Evolutionary conservation across 2,888 invertebrate genomes (phyloP), one percentile per base, ranked within the genome.

Genomic region (Zygogramma bicolorata): DNA sequence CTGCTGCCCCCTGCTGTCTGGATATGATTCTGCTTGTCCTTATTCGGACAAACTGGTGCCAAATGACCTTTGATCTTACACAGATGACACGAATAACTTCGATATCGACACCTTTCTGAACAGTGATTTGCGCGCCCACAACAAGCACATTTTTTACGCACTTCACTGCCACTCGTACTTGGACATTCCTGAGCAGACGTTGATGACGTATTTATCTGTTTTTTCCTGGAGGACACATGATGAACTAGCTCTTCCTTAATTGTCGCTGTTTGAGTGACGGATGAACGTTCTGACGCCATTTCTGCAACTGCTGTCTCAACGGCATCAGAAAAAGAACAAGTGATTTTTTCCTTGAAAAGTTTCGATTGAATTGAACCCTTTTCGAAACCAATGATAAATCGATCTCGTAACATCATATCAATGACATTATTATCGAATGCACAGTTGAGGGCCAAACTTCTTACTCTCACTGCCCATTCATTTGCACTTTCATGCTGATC

Each of bases 401-500:
- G 27, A 60, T 75, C 71, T 22, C 72, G 25, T 29, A 75, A 58
- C 31, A 68, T 62, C 69, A 75, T 74, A 25, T 70, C 74, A 20
- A 74, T 57, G 38, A 57, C 46, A 5, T 1, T 31, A n/a, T 57
- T 65, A 15, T 49, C 29, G 61, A 76, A 74, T 31, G 74, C 68
- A 68, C 70, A 76, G 8, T 59, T 62, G 3, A 68, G 34, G 18
- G 74, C 70, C 29, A 65, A 58, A 61, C 59, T 63, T 15, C 65
- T 34, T 15, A 74, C 59, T 46, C 70, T 60, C 5, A 70, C 72
- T 7, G 76, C 67, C 70, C 76, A 76, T 25, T 76, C 65, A 29
- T 65, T 61, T 8, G 70, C 53, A 18, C 58, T 65, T 68, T 72
- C 74, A n/a, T 31, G 60, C 15, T 27, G n/a, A 6, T 10, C 10